phyloP scores from a whole-genome alignment of 2,113 vertebrate species.

The Conger conger region DNA sequence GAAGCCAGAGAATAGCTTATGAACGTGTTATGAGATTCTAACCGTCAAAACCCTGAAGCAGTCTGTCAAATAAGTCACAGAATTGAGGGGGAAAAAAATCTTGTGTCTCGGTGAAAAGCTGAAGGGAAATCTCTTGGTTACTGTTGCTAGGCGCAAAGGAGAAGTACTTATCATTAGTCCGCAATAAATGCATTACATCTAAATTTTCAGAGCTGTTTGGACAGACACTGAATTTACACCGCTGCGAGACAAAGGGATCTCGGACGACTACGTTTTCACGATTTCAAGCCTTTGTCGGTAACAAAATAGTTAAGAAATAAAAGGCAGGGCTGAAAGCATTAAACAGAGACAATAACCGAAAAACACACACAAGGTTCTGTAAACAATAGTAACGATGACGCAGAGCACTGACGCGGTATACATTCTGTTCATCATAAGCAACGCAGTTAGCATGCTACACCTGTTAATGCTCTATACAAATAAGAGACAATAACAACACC shows the following conservation, averaged over 20 bases:
- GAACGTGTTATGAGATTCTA: not conserved
- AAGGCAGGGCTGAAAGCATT: constrained; percentile 53
- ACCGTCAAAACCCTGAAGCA: not conserved
- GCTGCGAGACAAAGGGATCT: not conserved
- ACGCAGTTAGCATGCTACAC: constrained; percentile 68
- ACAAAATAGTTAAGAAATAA: constrained; percentile 51
- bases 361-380: constrained; percentile 61
- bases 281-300: constrained; percentile 73
- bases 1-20: not conserved
- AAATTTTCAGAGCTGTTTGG: not conserved
- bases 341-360: constrained; percentile 50
- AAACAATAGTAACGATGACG: constrained; percentile 66
- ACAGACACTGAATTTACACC: not conserved
- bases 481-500: constrained; percentile 52
- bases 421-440: constrained; percentile 70
- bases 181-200: not conserved
- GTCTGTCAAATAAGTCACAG: not conserved
- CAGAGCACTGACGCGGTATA: constrained; percentile 68
- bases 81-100: not conserved
- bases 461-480: constrained; percentile 55
- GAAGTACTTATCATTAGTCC: not conserved
- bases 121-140: not conserved
- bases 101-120: not conserved
- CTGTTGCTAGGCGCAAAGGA: not conserved
- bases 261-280: constrained; percentile 51